Base-by-base conservation (phyloP, 2,888 invertebrate genomes). In the Pandemis heparana region DNA sequence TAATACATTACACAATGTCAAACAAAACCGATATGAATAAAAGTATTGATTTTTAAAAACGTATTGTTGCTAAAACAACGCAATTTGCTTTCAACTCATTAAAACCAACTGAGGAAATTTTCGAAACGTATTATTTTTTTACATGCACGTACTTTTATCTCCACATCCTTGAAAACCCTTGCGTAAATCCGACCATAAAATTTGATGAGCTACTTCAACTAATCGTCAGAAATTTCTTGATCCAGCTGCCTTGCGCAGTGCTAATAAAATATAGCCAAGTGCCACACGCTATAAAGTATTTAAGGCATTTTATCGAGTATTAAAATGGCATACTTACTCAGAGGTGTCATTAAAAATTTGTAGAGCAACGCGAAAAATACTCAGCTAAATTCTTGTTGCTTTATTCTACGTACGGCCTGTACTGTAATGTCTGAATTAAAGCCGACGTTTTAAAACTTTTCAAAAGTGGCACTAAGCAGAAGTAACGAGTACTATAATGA, bases 221-320 rank as follows among this genome's bases (percentile, higher is more conserved):
- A 66, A 66, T 51, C 66, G 59, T 60, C 46, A 38, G 64, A 65
- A 48, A 60, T 60, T 60, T 65, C 60, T 65, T 32, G 23, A 32
- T 32, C 23, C 23, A 60, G 39, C 39, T 41, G 51, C 14, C n/a
- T 53, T 43, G 5, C 63, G 56, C 68, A 64, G 51, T 16, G 59
- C 48, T 16, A 59, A 4, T 64, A 64, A 73, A 73, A 69, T 39
- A 62, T 32, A 12, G 18, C 48, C 64, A 73, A 73, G 59, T 68
- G 73, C 62, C 39, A 69, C 72, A 68, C 64, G 63, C 73, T 46
- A 73, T 59, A 64, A 69, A 73, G n/a, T 60, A 73, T 73, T 63
- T 63, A 72, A 51, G 51, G n/a, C 62, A 72, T 72, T 72, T 68
- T 72, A 61, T 32, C 62, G 38, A 32, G 38, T 32, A 38, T 38